These are phyloP conservation scores for Syritta pipiens DNA, from an alignment of 2,888 invertebrate species.

Conservation along the genomic window DNA sequence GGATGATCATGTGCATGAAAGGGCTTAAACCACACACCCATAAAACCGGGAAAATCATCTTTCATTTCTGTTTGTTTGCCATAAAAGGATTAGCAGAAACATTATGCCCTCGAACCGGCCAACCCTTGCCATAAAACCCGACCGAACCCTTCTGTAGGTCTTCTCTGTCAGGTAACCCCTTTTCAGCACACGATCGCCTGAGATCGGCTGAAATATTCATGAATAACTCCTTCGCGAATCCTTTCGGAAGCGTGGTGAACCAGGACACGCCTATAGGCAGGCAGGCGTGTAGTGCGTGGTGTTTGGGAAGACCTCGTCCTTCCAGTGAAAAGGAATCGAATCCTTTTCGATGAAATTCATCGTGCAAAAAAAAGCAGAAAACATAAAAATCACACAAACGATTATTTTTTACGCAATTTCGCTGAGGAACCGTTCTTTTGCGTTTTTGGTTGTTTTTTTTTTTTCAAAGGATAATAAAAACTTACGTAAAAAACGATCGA, in stretches of 20 bases:
- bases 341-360: slow-evolving; percentile 20
- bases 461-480: slow-evolving; percentile 49
- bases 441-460: not conserved
- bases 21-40: slow-evolving; percentile 78
- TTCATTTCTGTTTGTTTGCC: slow-evolving; percentile 76
- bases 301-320: not conserved
- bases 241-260: not conserved
- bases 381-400: no score
- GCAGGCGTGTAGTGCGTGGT: not conserved
- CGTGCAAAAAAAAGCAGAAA: slow-evolving; percentile 2
- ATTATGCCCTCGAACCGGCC: slow-evolving; percentile 71
- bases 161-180: slow-evolving; percentile 55
- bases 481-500: slow-evolving; percentile 64
- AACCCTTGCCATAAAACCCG: slow-evolving; percentile 69
- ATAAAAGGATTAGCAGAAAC: slow-evolving; percentile 76
- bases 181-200: slow-evolving; percentile 24
- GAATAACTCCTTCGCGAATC: slow-evolving; percentile 52
- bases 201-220: slow-evolving; percentile 21
- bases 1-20: slow-evolving; percentile 78
- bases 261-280: slow-evolving; percentile 6
- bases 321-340: slow-evolving; percentile 2
- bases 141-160: slow-evolving; percentile 45
- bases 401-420: slow-evolving; percentile 66
- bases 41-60: slow-evolving; percentile 73
- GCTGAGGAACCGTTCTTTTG: slow-evolving; percentile 26